Evolutionary conservation across 2,888 invertebrate species (phyloP), one percentile per base, ranked within the genome.

Genomic region (Philaethria dido): DNA sequence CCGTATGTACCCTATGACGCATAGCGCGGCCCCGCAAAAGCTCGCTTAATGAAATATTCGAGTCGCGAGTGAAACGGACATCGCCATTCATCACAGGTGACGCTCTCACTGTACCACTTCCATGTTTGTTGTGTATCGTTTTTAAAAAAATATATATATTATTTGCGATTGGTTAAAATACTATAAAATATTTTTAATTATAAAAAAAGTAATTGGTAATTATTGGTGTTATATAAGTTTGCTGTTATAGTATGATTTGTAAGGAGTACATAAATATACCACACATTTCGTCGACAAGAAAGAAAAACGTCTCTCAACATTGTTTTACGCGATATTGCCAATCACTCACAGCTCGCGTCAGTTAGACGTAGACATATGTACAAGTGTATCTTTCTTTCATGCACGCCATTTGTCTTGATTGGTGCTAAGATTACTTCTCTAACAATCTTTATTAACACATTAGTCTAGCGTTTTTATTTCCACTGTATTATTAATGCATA

Each of bases 11-110:
- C 82, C 86, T 87, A 87, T 91, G 91, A 91, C 89, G 83, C 90
- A 91, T 89, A 83, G 87, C 83, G 77, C 74, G 82, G 86, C 83
- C 81, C 81, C 81, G 80, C 83, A 79, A 80, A 68, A 83, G 84
- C 85, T 83, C 84, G 82, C 82, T 84, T 89, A 90, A 89, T 91
- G 89, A 92, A 91, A 91, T 90, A 91, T 91, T 86, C 85, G 84
- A 77, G 78, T 83, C 82, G 80, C 82, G 81, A 85, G 82, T 85
- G 86, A 83, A 87, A 83, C 81, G 79, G 87, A 86, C 89, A 81
- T 80, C 78, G 78, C 76, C 80, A 89, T 92, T 89, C 85, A 89
- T 91, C 87, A 89, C 85, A 86, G 84, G 83, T 85, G 84, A 82
- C 84, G 77, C 81, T 80, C 79, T 77, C 77, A 77, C 75, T 77